A percentile compares a stretch with the other conserved stretches of the same genome.
Conservation (phyloP, 2,888 invertebrate genomes). For the Acanthosepion lycidas region DNA sequence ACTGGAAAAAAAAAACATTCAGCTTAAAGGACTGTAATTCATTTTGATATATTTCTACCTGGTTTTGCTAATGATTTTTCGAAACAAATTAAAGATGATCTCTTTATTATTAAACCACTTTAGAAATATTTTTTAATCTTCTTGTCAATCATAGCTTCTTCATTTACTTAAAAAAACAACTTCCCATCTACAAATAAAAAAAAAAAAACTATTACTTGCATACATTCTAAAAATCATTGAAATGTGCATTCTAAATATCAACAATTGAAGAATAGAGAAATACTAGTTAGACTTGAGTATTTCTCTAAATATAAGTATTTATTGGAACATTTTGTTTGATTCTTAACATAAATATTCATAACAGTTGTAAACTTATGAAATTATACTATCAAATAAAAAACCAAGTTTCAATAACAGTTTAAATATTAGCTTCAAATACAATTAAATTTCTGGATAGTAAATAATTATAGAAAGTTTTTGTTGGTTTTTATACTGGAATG, state of each 20-base stretch:
- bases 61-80: neutral
- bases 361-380: too few species aligned
- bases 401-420: too few species aligned
- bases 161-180: neutral
- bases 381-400: too few species aligned
- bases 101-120: too few species aligned
- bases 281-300: neutral
- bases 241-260: neutral
- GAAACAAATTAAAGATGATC: neutral
- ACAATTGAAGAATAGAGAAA: neutral
- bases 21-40: neutral
- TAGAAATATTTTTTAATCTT: neutral
- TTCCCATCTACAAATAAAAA: neutral
- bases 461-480: too few species aligned
- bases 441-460: too few species aligned
- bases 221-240: neutral
- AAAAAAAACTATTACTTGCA: neutral
- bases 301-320: too few species aligned
- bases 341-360: too few species aligned
- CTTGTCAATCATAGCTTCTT: neutral
- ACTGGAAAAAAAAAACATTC: neutral
- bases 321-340: too few species aligned
- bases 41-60: neutral
- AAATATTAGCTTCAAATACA: too few species aligned
- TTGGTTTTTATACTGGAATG: too few species aligned